Evolutionary conservation across 2,888 invertebrate genomes (phyloP), one percentile per base, ranked within the genome.

Genomic region (Gymnocheta viridis): DNA sequence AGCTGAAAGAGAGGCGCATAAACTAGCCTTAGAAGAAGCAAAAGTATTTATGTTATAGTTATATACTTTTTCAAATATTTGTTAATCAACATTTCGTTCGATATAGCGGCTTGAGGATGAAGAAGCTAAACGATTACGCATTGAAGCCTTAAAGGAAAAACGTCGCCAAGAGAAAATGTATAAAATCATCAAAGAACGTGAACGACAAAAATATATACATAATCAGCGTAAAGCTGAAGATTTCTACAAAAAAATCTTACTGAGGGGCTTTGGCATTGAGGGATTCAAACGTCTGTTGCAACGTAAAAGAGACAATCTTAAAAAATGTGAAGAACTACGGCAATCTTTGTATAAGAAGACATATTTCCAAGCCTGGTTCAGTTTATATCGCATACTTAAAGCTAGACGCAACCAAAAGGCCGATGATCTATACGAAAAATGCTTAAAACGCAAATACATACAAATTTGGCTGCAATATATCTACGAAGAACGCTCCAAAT

Each of bases 71-170:
- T 12, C 19, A 24, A 27, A 29, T 24, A 17, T 14, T 44, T 9
- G 32, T 17, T 12, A 72, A 41, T 7, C 14, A 32, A 19, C 69
- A 22, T 32, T 58, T n/a, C 3, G 4, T 41, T 38, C 44, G 51
- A 12, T 44, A 24, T 38, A 92, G 91, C 91, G 92, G 1, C 87
- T 89, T 10, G 91, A 92, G 84, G 93, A 94, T 79, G 94, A 94
- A 88, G 94, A 95, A 90, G 93, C 94, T 60, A 94, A 95, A 89
- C 92, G 92, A 22, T 93, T 93, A 88, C 93, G 93, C 74, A 93
- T 94, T 7, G 93, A 94, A 88, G 94, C 94, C 81, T 92, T 95
- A 41, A 94, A 93, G 87, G 94, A 95, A 84, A 94, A 93, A 88
- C 92, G 94, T 22, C 93, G 92, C 76, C 93, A 92, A 86, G 94